These are phyloP conservation scores for Panagrolaimus sp. DNA, from an alignment of 1,140 invertebrate genomes.

Conservation along the genomic window DNA sequence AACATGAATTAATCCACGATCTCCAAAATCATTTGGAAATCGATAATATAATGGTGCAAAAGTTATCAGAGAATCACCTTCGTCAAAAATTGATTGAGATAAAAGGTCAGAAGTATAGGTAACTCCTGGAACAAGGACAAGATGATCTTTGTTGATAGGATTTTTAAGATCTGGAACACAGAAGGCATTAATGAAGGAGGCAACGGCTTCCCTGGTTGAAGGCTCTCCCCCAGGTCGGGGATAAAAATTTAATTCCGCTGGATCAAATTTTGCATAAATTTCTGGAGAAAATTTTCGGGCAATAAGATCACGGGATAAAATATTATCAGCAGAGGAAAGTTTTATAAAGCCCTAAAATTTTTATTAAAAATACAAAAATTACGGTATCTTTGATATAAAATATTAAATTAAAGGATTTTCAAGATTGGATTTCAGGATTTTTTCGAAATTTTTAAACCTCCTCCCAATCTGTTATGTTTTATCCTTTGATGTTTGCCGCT, in stretches of 20 bases:
- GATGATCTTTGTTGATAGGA: neutral
- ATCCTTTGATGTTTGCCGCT: too few species aligned
- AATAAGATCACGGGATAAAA: neutral
- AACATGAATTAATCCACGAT: neutral
- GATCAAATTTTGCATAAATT: neutral
- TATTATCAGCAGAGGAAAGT: slow-evolving; percentile 3
- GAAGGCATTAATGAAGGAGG: neutral
- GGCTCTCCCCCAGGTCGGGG: neutral
- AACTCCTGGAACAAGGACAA: neutral
- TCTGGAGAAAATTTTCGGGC: neutral
- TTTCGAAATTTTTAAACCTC: too few species aligned
- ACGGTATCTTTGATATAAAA: too few species aligned
- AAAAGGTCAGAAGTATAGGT: neutral
- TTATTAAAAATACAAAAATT: too few species aligned
- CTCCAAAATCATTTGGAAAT: slow-evolving; percentile 11
- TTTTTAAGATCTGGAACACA: neutral
- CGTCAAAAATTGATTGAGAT: neutral
- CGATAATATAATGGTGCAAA: slow-evolving; percentile 10
- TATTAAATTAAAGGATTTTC: too few species aligned
- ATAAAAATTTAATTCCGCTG: neutral
- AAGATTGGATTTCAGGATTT: too few species aligned
- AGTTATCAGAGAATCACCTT: neutral
- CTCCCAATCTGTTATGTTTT: too few species aligned
- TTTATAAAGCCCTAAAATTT: slow-evolving; percentile 1
- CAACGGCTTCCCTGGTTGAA: neutral